Base-by-base conservation (phyloP, 2,113 vertebrate species). In the Electrona antarctica region DNA sequence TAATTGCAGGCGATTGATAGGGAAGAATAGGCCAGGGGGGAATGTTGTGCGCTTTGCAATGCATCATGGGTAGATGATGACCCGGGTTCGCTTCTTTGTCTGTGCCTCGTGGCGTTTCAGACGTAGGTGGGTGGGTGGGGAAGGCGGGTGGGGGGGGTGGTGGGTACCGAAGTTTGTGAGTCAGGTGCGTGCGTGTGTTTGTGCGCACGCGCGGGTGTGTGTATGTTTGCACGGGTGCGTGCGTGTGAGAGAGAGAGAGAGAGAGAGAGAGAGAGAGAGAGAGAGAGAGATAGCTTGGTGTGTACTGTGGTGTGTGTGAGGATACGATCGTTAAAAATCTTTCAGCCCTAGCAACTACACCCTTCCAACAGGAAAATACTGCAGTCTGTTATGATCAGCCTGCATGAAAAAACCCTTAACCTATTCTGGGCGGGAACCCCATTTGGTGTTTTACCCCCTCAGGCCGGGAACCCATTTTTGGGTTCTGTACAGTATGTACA, bases 1-100 rank as follows among this genome's bases (percentile, higher is more conserved):
- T 86, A 87, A 87, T 90, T 89, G 80, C 78, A 67, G 61, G 9
- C 49, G 48, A 88, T 81, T 89, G 83, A 82, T 85, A 73, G 67
- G 64, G 63, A 15, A 14, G 74, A 13, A 77, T 73, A 73, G 51
- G 28, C 47, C 74, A 56, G 7, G 82, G 80, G 65, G 79, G 86
- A 76, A 67, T 11, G 29, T 76, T 79, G 33, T 71, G 33, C 5
- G 33, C 70, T 66, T 73, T 52, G 79, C 73, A 66, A 41, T 83
- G 84, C 71, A 83, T 88, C 67, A 47, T 81, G 79, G 73, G 77
- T 75, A 63, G 64, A 51, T 78, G 67, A 55, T 80, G 82, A 85
- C 79, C 87, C 51, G 7, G 55, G 74, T 75, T 7, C 15, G 49
- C 68, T 56, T 28, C 71, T 56, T 8, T 4, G 80, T 78, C 81